Conservation (phyloP, 2,113 vertebrate species). For the Paratilapia polleni region DNA sequence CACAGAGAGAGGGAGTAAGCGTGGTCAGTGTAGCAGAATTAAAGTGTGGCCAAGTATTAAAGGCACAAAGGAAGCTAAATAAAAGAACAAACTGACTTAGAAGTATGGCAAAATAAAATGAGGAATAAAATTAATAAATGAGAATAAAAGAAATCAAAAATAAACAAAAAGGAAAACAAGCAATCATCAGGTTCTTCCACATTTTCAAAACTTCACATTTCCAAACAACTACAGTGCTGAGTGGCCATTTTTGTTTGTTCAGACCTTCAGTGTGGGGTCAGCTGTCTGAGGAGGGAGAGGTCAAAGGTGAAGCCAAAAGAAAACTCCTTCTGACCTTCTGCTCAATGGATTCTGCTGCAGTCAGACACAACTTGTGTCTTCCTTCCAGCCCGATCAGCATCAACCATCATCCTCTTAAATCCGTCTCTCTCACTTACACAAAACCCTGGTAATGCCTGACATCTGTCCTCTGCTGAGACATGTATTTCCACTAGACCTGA, state of each 20-base stretch:
- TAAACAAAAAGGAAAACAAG: background rate
- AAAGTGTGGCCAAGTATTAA: background rate
- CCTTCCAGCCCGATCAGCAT: constrained; percentile 35
- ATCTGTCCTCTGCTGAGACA: fast-evolving
- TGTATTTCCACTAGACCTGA: background rate
- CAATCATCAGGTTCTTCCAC: background rate
- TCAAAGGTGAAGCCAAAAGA: constrained; percentile 51
- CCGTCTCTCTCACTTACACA: background rate
- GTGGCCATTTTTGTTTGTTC: constrained; percentile 28
- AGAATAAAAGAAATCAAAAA: background rate
- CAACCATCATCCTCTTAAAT: background rate
- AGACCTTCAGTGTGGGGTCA: background rate
- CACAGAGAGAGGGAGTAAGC: background rate
- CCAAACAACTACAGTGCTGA: constrained; percentile 34
- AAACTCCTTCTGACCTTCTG: constrained; percentile 52
- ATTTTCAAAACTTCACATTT: background rate
- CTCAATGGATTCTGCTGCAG: constrained; percentile 55
- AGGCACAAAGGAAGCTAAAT: background rate
- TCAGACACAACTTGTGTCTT: constrained; percentile 37
- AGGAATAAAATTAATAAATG: background rate
- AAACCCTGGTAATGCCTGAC: background rate
- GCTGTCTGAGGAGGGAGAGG: constrained; percentile 36
- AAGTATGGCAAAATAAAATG: background rate
- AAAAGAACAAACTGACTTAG: background rate
- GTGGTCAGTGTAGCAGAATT: background rate